These are phyloP conservation scores for Strigamia maritima DNA, from an alignment of 2,888 invertebrate genomes.

Conservation along the genomic window DNA sequence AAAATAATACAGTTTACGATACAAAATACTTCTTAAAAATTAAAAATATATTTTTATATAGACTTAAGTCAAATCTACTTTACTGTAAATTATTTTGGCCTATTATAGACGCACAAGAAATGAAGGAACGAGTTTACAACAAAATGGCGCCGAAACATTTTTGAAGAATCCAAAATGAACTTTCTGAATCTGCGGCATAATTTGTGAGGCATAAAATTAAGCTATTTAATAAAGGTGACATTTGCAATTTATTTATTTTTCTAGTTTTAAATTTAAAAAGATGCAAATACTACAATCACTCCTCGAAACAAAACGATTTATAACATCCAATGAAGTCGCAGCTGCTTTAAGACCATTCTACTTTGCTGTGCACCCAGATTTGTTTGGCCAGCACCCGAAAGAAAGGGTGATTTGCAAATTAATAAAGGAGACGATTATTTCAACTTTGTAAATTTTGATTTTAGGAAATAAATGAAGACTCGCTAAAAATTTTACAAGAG, in stretches of 20 bases:
- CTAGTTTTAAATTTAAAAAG: not conserved
- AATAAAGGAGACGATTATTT: not conserved
- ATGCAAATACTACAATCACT: not conserved
- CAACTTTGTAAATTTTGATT: conserved; percentile 48
- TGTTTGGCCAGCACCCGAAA: conserved; percentile 86
- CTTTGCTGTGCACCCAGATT: conserved; percentile 91
- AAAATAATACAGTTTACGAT: not conserved
- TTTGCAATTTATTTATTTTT: not conserved
- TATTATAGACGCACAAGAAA: no score
- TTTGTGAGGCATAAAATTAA: not conserved
- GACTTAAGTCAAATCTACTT: no score
- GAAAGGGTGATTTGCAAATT: conserved; percentile 64
- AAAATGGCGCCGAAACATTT: conserved; percentile 1
- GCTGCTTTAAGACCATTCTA: conserved; percentile 90
- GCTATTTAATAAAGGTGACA: not conserved
- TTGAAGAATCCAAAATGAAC: not conserved
- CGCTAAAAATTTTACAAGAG: conserved; percentile 80
- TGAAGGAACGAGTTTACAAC: not conserved
- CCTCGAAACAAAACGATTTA: conserved; percentile 45
- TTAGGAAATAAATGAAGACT: conserved; percentile 83
- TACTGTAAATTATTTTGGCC: no score
- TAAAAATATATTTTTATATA: no score
- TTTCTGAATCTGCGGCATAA: not conserved
- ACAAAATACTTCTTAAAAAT: no score
- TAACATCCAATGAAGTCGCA: conserved; percentile 79